These are phyloP conservation scores for Osmerus eperlanus DNA, from an alignment of 2,113 vertebrate genomes.

Conservation along the genomic window DNA sequence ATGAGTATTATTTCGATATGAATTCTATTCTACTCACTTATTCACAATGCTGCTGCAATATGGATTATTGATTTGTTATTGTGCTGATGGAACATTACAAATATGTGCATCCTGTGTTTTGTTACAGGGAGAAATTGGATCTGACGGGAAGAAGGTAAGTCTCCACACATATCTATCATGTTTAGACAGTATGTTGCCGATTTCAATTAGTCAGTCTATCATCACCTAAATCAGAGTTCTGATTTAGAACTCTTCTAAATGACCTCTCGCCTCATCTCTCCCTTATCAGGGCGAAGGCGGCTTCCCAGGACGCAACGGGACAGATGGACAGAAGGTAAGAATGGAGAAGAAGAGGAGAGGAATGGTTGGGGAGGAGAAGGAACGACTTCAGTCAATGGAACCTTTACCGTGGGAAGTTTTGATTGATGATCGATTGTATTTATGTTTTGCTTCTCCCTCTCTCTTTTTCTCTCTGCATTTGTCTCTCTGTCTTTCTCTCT, in stretches of 20 bases:
- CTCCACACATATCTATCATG: background rate
- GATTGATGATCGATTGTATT: background rate
- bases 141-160: constrained; percentile 70
- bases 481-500: constrained; percentile 5
- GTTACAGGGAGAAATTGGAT: constrained; percentile 69
- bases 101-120: constrained; percentile 25
- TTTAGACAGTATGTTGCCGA: background rate
- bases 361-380: background rate
- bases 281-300: constrained; percentile 62
- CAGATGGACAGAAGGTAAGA: constrained; percentile 72
- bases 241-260: background rate
- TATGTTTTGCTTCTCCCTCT: too few relatives aligned
- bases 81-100: background rate
- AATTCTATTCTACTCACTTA: too few relatives aligned
- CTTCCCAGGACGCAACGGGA: constrained; percentile 66
- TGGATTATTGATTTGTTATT: background rate
- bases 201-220: background rate
- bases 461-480: background rate
- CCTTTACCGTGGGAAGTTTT: background rate
- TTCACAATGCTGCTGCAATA: background rate
- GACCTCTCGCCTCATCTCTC: background rate
- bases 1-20: too few relatives aligned
- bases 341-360: background rate
- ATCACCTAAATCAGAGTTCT: background rate
- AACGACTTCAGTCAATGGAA: background rate